phyloP scores from a whole-genome alignment of 2,113 vertebrate species.

The Rhagologus leucostigma region DNA sequence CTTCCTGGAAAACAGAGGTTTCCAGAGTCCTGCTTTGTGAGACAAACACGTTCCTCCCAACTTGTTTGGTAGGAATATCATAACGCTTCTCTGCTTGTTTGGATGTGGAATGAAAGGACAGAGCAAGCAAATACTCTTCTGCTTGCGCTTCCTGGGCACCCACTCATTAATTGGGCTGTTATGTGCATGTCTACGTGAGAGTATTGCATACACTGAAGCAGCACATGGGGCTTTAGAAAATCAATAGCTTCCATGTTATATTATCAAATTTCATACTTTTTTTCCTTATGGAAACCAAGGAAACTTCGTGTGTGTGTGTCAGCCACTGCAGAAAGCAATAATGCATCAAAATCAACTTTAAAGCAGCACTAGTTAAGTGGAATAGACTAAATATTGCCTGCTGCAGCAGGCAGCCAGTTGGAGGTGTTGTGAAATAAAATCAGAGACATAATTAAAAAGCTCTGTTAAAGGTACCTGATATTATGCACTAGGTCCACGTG shows the following conservation, averaged over 20 bases:
- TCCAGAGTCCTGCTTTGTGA: not conserved
- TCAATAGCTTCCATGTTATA: not conserved
- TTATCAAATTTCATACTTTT: not conserved
- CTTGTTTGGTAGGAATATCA: not conserved
- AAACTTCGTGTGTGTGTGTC: not conserved
- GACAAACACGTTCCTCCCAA: rapidly evolving
- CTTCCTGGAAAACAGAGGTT: not conserved
- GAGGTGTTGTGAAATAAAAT: no score
- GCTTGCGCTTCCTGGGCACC: not conserved
- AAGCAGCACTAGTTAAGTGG: not conserved
- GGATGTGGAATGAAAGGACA: not conserved
- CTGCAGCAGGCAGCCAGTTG: not conserved
- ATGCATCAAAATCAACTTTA: not conserved
- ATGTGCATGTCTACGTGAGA: not conserved
- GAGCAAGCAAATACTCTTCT: not conserved
- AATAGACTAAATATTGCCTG: not conserved
- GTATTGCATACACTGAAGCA: not conserved
- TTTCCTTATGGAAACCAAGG: not conserved
- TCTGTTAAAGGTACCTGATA: not conserved
- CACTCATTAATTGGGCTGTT: not conserved
- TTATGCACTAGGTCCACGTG: not conserved
- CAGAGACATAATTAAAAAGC: not conserved
- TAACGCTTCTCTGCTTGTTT: not conserved
- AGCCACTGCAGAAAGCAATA: not conserved
- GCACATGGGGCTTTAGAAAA: not conserved